These are phyloP conservation scores for Platygyra sinensis DNA, from an alignment of 64 coral and sea anemone species.

Conservation along the genomic window DNA sequence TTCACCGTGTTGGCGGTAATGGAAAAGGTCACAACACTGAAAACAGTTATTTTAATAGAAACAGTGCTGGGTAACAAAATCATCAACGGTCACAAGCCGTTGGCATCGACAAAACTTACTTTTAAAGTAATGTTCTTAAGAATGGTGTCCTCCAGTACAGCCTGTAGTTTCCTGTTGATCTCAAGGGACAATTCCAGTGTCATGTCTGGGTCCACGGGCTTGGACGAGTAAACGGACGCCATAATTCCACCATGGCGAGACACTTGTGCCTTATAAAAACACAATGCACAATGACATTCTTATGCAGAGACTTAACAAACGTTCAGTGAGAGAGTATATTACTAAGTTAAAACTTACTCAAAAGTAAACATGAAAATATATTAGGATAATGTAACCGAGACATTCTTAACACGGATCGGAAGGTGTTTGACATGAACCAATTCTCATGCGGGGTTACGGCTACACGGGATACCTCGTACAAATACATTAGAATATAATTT, in stretches of 20 bases:
- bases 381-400: neutral
- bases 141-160: constrained; percentile 91
- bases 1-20: too few relatives aligned
- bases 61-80: too few relatives aligned
- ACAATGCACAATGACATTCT: neutral
- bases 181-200: constrained; percentile 87
- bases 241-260: constrained; percentile 94
- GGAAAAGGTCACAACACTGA: too few relatives aligned
- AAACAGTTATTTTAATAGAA: too few relatives aligned
- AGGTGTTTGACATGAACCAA: too few relatives aligned
- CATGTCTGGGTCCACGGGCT: constrained; percentile 84
- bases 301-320: neutral
- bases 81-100: neutral
- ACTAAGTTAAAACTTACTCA: too few relatives aligned
- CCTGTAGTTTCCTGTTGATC: constrained; percentile 90
- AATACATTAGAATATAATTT: too few relatives aligned
- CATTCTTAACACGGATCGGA: neutral
- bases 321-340: too few relatives aligned
- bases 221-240: constrained; percentile 95
- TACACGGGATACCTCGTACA: too few relatives aligned
- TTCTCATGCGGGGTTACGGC: too few relatives aligned
- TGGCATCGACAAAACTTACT: constrained; percentile 22
- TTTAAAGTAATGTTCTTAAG: constrained; percentile 93
- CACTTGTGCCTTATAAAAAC: constrained; percentile 67
- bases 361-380: too few relatives aligned